Percentiles rank a stretch among this genome's conserved stretches.
phyloP scores from a whole-genome alignment of 2,888 invertebrate species.

The Pediacus dermestoides region DNA sequence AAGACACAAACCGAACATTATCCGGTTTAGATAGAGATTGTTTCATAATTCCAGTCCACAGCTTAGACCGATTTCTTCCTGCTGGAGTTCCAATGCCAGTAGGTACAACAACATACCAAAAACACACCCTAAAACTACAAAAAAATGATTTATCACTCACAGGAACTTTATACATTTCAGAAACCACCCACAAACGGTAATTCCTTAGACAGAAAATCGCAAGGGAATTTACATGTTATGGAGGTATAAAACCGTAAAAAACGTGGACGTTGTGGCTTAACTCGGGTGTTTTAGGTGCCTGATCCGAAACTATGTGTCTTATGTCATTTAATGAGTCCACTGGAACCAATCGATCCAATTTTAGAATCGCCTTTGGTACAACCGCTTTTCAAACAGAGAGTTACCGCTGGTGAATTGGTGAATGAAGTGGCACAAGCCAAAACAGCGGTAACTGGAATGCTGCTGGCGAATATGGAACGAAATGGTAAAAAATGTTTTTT shows the following conservation, averaged over 20 bases:
- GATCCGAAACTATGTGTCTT: constrained; percentile 86
- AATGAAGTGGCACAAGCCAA: constrained; percentile 73
- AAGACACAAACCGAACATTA: constrained; percentile 59
- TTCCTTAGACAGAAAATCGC: constrained; percentile 39
- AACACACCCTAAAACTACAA: neutral
- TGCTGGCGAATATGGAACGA: constrained; percentile 86
- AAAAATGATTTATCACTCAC: neutral
- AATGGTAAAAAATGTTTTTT: no score
- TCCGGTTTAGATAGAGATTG: constrained; percentile 84
- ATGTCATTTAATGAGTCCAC: constrained; percentile 84
- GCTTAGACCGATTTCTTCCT: constrained; percentile 82
- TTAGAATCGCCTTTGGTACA: constrained; percentile 80
- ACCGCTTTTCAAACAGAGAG: constrained; percentile 73
- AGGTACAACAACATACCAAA: constrained; percentile 34
- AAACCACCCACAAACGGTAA: constrained; percentile 40
- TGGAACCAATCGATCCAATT: constrained; percentile 81
- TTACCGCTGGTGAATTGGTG: constrained; percentile 73
- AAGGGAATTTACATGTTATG: constrained; percentile 47
- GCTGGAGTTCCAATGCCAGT: constrained; percentile 79
- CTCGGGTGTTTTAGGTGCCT: constrained; percentile 56
- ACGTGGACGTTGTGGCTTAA: neutral
- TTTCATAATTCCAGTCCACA: constrained; percentile 89
- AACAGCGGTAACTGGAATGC: constrained; percentile 75
- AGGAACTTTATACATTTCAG: constrained; percentile 28
- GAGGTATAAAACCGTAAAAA: constrained; percentile 32